Base-by-base conservation (phyloP, 2,888 invertebrate genomes). In the Sphaerophoria taeniata region DNA sequence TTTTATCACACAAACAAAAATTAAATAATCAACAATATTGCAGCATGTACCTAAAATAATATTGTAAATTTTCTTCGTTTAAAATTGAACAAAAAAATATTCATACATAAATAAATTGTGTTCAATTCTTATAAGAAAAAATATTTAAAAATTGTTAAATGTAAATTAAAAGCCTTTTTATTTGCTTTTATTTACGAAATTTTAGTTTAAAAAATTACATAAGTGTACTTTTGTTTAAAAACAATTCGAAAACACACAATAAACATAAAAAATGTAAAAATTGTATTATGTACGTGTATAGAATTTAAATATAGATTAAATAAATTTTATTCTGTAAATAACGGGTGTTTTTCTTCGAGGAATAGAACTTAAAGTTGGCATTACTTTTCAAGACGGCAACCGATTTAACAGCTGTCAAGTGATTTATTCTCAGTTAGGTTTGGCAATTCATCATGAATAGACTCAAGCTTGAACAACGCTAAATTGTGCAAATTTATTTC, bases 261-360 rank as follows among this genome's bases (percentile, higher is more conserved):
- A 60, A 6, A 36, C 14, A 31, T 24, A 36, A 45, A 65, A 24
- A 14, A 65, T 11, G 39, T 43, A 55, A 56, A 49, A 60, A 24
- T 45, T 63, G 6, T 69, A 69, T 24, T 65, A 43, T 55, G 71
- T 72, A 72, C 56, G 61, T 82, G 82, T 76, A 76, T 72, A 81
- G 72, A 60, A 65, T 58, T 65, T 45, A 6, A 43, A 45, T 58
- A 45, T 51, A 72, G 60, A 69, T 67, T 69, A 72, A 82, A 82
- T 82, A 76, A 76, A 82, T 72, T 24, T 67, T 69, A 76, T 69
- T 76, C 60, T 82, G 82, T 82, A 82, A 81, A 81, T 81, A 71
- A n/a, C n/a, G n/a, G n/a, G n/a, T n/a, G 39, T 43, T 34, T 69
- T 47, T n/a, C n/a, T n/a, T n/a, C n/a, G n/a, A n/a, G n/a, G n/a